Base-by-base conservation (phyloP, 2,797 vertebrate genomes). In the Luscinia luscinia region DNA sequence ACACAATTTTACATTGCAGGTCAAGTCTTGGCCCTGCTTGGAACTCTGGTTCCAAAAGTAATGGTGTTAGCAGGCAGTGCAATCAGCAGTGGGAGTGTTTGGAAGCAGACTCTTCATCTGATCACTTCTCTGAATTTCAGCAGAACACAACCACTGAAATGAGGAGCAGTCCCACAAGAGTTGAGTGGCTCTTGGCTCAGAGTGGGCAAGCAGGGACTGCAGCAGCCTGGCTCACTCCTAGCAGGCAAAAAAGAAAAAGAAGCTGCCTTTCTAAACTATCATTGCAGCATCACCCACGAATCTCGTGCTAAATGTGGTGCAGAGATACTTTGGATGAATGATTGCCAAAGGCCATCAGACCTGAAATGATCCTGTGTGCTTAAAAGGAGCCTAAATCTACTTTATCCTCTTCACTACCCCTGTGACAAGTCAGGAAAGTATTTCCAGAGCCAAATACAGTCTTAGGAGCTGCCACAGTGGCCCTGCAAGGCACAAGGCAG, bases 381-480 rank as follows among this genome's bases (percentile, higher is more conserved):
- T 55, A 38, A 57, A 72, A 58, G 26, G 17, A 49, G 32, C 15
- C 32, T 18, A 70, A 32, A 63, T 8, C 57, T 45, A 36, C 16
- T 19, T 69, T 17, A 22, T 11, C 19, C 17, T 68, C n/a, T 36
- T 64, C 6, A 4, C 18, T 38, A 23, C 16, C 26, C 36, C 21
- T 55, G 18, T 61, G 34, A 45, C 12, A 52, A 68, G 34, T 4
- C n/a, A 72, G 54, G 28, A 41, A 14, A 52, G 6, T 5, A 46
- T 59, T 63, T 52, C 57, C 78, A 67, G 24, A 14, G 58, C 46
- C 34, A 58, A 23, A 15, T 9, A 16, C 6, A 4, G 3, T 11
- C 12, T 12, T 11, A 15, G 51, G 15, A 45, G 28, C 12, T 12
- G 15, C 43, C 2, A 2, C 2, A 34, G 40, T 0, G 0, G 23